phyloP scores from a whole-genome alignment of 2,113 vertebrate species.

The Thamnophis sirtalis region DNA sequence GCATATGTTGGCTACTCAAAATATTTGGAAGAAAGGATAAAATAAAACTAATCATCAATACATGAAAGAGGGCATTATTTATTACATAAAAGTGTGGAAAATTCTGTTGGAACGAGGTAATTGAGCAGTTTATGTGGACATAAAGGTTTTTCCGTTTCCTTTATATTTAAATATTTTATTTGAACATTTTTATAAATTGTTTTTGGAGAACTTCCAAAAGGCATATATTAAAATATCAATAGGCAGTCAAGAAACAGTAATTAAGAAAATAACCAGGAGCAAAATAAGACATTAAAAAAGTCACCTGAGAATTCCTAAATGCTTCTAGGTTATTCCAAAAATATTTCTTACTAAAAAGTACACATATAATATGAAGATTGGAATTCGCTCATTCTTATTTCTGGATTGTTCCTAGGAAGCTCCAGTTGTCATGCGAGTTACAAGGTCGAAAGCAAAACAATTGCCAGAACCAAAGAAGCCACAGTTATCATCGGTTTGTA shows the following conservation, averaged over 20 bases:
- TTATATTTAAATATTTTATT: not conserved
- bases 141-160: not conserved
- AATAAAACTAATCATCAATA: not conserved
- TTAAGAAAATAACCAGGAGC: not conserved
- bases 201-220: not conserved
- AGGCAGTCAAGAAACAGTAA: not conserved
- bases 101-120: not conserved
- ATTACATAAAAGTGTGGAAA: not conserved
- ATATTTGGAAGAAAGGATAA: not conserved
- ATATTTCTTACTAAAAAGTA: not conserved
- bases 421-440: constrained; percentile 55
- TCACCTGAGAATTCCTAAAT: not conserved
- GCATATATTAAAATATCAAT: not conserved
- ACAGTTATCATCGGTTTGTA: constrained; percentile 38
- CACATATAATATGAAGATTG: not conserved
- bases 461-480: constrained; percentile 42
- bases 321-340: not conserved
- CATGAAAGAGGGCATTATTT: not conserved
- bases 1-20: not conserved
- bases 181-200: not conserved
- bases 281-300: not conserved
- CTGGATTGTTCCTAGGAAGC: constrained; percentile 54
- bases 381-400: constrained; percentile 15
- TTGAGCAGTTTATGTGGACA: not conserved
- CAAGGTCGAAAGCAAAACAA: constrained; percentile 68